Percentiles rank a stretch among this genome's conserved stretches.
Evolutionary conservation across 2,888 invertebrate species (phyloP).

Genomic region (Ectropis crepuscularia): DNA sequence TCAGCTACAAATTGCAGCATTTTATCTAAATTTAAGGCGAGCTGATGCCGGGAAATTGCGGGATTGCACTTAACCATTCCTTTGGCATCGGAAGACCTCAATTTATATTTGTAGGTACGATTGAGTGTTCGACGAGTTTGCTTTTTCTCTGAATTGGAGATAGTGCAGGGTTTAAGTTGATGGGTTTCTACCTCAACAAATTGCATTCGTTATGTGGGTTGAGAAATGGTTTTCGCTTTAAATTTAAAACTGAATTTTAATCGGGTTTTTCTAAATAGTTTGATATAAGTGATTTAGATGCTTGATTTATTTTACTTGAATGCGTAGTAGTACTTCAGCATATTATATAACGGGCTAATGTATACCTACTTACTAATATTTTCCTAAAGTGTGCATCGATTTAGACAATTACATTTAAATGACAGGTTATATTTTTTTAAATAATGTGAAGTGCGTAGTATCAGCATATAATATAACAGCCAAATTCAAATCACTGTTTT

Average conservation of each 20-base stretch:
- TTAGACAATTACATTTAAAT: too few species aligned
- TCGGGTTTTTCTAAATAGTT: slow-evolving; percentile 9
- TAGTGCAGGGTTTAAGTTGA: slow-evolving; percentile 39
- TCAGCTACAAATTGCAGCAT: slow-evolving; percentile 53
- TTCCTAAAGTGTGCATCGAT: too few species aligned
- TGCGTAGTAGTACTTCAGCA: too few species aligned
- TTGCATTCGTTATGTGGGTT: slow-evolving; percentile 35
- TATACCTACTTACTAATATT: too few species aligned
- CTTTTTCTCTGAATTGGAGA: slow-evolving; percentile 42
- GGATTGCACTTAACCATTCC: slow-evolving; percentile 50
- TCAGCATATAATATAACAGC: too few species aligned
- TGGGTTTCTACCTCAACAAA: slow-evolving; percentile 32
- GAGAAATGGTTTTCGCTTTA: slow-evolving; percentile 13
- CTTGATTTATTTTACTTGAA: too few species aligned
- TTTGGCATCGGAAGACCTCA: slow-evolving; percentile 47
- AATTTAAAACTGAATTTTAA: slow-evolving; percentile 8
- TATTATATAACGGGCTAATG: not conserved
- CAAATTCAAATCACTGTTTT: too few species aligned
- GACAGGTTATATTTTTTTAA: too few species aligned
- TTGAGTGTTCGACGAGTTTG: slow-evolving; percentile 44
- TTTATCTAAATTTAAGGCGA: slow-evolving; percentile 46
- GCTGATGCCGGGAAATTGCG: slow-evolving; percentile 42
- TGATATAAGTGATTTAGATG: not conserved
- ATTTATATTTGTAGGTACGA: slow-evolving; percentile 52
- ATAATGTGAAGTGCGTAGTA: too few species aligned